Conservation (phyloP, 2,888 invertebrate genomes). For the Mactromeris polynyma region DNA sequence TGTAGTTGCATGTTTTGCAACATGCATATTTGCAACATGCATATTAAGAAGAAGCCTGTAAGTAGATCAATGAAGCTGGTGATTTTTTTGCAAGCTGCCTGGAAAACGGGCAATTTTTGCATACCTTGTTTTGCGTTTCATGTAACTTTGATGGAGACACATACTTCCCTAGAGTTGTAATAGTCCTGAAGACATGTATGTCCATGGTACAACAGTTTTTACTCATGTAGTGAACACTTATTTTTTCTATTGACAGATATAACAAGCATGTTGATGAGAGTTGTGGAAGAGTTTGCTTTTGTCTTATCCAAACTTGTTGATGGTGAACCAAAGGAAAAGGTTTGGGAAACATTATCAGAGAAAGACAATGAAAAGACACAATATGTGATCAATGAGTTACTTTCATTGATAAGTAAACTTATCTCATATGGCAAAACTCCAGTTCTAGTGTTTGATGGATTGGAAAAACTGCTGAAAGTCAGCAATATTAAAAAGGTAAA, state of each 20-base stretch:
- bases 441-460: conserved; percentile 75
- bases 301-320: conserved; percentile 24
- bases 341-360: conserved; percentile 1
- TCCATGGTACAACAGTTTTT: too few relatives aligned
- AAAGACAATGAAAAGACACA: conserved; percentile 39
- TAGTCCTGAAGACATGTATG: too few relatives aligned
- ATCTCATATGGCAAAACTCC: conserved; percentile 63
- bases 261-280: conserved; percentile 65
- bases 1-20: too few relatives aligned
- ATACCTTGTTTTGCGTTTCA: too few relatives aligned
- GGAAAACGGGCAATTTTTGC: too few relatives aligned
- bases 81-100: too few relatives aligned
- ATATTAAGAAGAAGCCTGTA: too few relatives aligned
- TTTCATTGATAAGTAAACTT: conserved; percentile 52
- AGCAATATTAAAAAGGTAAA: conserved; percentile 75
- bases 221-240: background rate
- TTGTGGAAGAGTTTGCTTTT: conserved; percentile 67
- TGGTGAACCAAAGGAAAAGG: conserved; percentile 41
- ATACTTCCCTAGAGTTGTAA: too few relatives aligned
- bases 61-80: too few relatives aligned
- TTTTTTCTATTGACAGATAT: conserved; percentile 62
- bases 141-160: too few relatives aligned
- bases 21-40: too few relatives aligned
- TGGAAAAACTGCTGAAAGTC: conserved; percentile 72
- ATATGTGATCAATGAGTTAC: conserved; percentile 57